Percentiles rank a stretch among this genome's conserved stretches.
Evolutionary conservation across 2,888 invertebrate genomes (phyloP).

Genomic region (Strigamia crassipes): DNA sequence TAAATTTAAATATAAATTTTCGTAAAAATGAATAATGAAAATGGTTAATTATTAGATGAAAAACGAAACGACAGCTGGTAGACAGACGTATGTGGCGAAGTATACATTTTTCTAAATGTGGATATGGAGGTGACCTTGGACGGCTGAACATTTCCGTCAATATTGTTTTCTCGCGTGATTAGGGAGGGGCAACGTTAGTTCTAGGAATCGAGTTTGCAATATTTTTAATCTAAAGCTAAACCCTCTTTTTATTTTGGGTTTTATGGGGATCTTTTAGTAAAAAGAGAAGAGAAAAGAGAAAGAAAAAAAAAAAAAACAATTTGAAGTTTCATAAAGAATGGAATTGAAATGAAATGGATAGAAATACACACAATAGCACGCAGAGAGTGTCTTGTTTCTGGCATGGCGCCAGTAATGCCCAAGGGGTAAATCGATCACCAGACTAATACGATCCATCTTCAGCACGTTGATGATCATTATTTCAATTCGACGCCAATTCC

Average conservation of each 20-base stretch:
- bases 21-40: neutral
- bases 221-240: neutral
- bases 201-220: neutral
- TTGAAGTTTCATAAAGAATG: neutral
- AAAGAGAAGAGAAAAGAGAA: neutral
- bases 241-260: neutral
- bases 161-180: conserved; percentile 16
- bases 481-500: neutral
- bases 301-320: neutral
- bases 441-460: conserved; percentile 18
- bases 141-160: conserved; percentile 16
- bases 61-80: neutral
- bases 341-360: conserved; percentile 20
- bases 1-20: neutral
- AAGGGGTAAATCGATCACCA: conserved; percentile 31
- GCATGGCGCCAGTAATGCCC: conserved; percentile 11
- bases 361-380: conserved; percentile 29
- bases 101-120: conserved; percentile 1
- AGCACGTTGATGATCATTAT: neutral
- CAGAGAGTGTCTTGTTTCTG: conserved; percentile 21
- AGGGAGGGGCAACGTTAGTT: neutral
- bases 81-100: neutral
- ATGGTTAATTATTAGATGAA: neutral
- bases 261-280: neutral
- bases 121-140: conserved; percentile 23